Percentiles rank a stretch among this genome's conserved stretches.
Evolutionary conservation across 2,888 invertebrate genomes (phyloP).

Genomic region (Sesia apiformis): DNA sequence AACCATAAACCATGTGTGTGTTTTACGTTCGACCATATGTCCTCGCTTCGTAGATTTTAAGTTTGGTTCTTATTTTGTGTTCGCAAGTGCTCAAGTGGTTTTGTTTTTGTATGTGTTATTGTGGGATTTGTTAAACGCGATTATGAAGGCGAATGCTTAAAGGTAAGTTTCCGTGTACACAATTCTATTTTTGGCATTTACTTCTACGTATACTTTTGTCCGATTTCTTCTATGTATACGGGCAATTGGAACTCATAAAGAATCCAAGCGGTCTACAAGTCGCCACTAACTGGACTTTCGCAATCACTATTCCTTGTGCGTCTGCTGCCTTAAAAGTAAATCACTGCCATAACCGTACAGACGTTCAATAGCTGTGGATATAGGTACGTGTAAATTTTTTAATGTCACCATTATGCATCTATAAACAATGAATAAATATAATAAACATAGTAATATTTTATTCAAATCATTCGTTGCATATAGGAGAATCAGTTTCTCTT

Average conservation of each 20-base stretch:
- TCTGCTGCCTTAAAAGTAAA: slow-evolving; percentile 58
- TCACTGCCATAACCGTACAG: slow-evolving; percentile 35
- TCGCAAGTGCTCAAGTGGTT: slow-evolving; percentile 53
- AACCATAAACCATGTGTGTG: slow-evolving; percentile 42
- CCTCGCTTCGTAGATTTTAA: slow-evolving; percentile 21
- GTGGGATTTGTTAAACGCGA: slow-evolving; percentile 63
- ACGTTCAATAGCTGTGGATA: slow-evolving; percentile 24
- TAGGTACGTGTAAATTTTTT: slow-evolving; percentile 40
- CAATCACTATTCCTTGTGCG: slow-evolving; percentile 66
- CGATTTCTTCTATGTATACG: slow-evolving; percentile 14
- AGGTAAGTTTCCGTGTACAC: slow-evolving; percentile 5
- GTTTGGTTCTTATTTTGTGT: slow-evolving; percentile 43
- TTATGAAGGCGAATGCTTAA: slow-evolving; percentile 48
- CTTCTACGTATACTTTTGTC: neutral
- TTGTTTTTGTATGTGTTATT: slow-evolving; percentile 58
- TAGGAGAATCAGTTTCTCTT: slow-evolving; percentile 4
- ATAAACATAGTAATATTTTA: slow-evolving; percentile 25
- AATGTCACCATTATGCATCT: slow-evolving; percentile 30
- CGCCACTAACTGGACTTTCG: slow-evolving; percentile 67
- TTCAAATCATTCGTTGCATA: slow-evolving; percentile 1
- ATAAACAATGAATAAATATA: slow-evolving; percentile 26
- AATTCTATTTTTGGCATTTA: neutral
- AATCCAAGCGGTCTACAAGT: slow-evolving; percentile 29
- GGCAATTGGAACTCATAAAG: slow-evolving; percentile 12
- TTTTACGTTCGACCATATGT: slow-evolving; percentile 24